phyloP scores from a whole-genome alignment of 2,888 invertebrate species.

The Habroteleia sp. region DNA sequence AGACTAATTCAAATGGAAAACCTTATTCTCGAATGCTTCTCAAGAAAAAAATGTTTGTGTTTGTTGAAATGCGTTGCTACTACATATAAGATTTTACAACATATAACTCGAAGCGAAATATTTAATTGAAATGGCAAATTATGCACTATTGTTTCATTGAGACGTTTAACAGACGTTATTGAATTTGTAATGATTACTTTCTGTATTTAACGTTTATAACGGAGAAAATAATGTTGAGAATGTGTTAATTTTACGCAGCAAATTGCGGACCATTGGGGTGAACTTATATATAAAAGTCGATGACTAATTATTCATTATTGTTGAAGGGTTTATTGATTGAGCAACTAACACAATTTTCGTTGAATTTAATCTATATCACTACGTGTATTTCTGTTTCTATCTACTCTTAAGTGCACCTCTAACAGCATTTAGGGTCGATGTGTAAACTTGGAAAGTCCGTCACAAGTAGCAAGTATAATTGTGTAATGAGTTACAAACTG shows the following conservation, averaged over 20 bases:
- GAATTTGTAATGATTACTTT: too few species aligned
- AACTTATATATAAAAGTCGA: too few species aligned
- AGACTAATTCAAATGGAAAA: too few species aligned
- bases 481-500: constrained; percentile 65
- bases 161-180: constrained; percentile 2
- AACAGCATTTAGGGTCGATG: constrained; percentile 58
- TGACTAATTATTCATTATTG: constrained; percentile 5
- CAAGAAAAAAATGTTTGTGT: too few species aligned
- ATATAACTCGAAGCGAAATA: too few species aligned
- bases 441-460: constrained; percentile 56
- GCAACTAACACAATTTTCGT: constrained; percentile 28
- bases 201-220: too few species aligned
- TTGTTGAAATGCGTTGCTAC: too few species aligned
- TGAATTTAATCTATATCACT: constrained; percentile 32
- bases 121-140: constrained; percentile 28
- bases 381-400: constrained; percentile 47
- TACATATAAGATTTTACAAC: too few species aligned
- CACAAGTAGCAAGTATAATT: constrained; percentile 60
- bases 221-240: too few species aligned
- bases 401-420: constrained; percentile 41
- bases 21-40: too few species aligned
- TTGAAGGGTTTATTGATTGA: constrained; percentile 16
- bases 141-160: constrained; percentile 11
- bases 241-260: too few species aligned
- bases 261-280: too few species aligned